phyloP scores from a whole-genome alignment of 2,888 invertebrate species.

The Volucella inanis region DNA sequence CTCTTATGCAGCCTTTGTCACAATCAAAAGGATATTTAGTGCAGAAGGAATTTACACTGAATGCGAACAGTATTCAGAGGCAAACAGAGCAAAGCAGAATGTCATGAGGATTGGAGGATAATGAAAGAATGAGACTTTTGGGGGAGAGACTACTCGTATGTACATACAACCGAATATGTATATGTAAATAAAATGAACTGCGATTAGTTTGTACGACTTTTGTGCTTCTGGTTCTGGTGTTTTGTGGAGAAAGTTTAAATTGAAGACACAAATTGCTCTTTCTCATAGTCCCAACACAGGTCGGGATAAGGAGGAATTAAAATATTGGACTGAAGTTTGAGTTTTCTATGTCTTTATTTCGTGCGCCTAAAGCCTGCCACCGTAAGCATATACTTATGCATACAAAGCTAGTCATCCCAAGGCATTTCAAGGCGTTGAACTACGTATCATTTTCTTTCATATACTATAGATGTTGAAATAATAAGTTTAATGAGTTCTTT shows the following conservation, averaged over 20 bases:
- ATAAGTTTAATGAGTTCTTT: constrained; percentile 62
- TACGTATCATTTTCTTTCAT: constrained; percentile 37
- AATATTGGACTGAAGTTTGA: constrained; percentile 1
- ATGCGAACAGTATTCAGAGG: not conserved
- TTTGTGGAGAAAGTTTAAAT: constrained; percentile 60
- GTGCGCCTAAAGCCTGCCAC: constrained; percentile 42
- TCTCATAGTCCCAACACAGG: constrained; percentile 20
- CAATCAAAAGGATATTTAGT: constrained; percentile 71
- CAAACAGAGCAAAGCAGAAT: not conserved
- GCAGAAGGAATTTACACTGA: constrained; percentile 57
- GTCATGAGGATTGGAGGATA: not conserved
- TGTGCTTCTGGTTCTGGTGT: constrained; percentile 1
- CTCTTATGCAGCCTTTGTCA: constrained; percentile 54
- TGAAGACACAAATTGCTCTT: constrained; percentile 67
- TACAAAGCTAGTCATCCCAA: constrained; percentile 5
- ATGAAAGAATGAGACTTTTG: too few relatives aligned
- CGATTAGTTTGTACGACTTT: constrained; percentile 53
- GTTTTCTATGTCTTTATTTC: constrained; percentile 57
- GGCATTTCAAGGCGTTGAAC: constrained; percentile 57
- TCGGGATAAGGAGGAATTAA: constrained; percentile 30
- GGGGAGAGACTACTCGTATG: too few relatives aligned
- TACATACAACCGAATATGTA: not conserved
- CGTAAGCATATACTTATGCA: not conserved
- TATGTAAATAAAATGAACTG: constrained; percentile 36
- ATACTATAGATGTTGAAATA: constrained; percentile 41